Evolutionary conservation across 2,888 invertebrate genomes (phyloP), one percentile per base, ranked within the genome.

Genomic region (Agonum fuliginosum): DNA sequence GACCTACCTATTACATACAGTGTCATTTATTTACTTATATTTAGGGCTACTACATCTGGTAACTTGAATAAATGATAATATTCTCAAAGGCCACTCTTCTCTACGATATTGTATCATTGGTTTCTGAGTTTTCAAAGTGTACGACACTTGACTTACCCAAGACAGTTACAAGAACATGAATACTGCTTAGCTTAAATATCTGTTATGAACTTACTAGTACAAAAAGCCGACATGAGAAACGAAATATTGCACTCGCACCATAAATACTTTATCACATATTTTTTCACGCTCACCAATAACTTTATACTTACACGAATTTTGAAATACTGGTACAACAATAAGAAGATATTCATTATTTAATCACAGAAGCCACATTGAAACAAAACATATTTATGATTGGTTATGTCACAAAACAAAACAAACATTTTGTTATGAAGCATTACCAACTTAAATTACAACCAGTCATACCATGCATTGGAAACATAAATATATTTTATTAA

Each of bases 71-170:
- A 51, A 65, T 75, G 67, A 75, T 75, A 65, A 74, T 74, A 34
- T 74, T 72, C 65, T 75, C 65, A 14, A 75, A 75, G 75, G 75
- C 75, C 75, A 75, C 75, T 75, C 75, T 67, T 75, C 75, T 62
- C 75, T 75, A 75, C 75, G 62, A 75, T 75, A 75, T 75, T 65
- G 65, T 75, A 48, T 75, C 24, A 37, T 54, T 58, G 17, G 51
- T 54, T 73, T 30, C 27, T 72, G 72, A 37, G 54, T 73, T 24
- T 54, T 54, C 58, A 73, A 58, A 30, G 17, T 37, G 72, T 19
- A 34, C 20, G 65, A 75, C 75, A 75, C 75, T 65, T 75, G 46
- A 67, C 67, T 48, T 34, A 75, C 75, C 37, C 75, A 75, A 75
- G 65, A 75, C 75, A 75, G 67, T 75, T 67, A 43, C 20, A 54